phyloP scores from a whole-genome alignment of 2,113 vertebrate species.

The Microtus pennsylvanicus region DNA sequence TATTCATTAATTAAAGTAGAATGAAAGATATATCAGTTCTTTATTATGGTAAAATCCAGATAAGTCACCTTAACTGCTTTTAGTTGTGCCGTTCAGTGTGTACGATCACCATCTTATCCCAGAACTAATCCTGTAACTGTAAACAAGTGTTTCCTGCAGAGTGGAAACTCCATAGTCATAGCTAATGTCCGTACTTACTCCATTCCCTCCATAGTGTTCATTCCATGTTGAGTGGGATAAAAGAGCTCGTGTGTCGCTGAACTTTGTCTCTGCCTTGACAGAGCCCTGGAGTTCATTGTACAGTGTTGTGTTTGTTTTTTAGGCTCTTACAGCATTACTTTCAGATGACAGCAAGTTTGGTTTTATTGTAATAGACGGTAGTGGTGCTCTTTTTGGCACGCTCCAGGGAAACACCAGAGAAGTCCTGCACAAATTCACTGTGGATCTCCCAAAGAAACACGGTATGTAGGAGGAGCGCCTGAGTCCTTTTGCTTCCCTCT shows the following conservation, averaged over 20 bases:
- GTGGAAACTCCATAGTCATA: background rate
- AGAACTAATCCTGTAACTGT: background rate
- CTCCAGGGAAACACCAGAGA: conserved; percentile 99
- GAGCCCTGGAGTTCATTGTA: conserved; percentile 33
- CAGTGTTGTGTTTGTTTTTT: conserved; percentile 72
- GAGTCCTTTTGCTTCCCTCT: conserved; percentile 21
- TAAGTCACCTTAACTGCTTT: background rate
- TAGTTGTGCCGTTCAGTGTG: background rate
- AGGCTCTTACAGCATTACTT: conserved; percentile 98
- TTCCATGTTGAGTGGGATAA: background rate
- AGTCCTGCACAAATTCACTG: conserved; percentile 99
- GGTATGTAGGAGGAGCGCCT: conserved; percentile 86
- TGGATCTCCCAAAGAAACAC: conserved; percentile 99
- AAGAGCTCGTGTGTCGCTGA: background rate
- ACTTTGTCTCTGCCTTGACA: conserved; percentile 27
- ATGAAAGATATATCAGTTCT: conserved; percentile 30
- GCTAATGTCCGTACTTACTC: background rate
- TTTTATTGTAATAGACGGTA: conserved; percentile 99
- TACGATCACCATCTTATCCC: background rate
- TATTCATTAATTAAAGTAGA: conserved; percentile 54
- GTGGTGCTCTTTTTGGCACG: conserved; percentile 98
- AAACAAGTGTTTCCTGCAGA: background rate
- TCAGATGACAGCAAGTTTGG: conserved; percentile 99
- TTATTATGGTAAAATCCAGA: background rate
- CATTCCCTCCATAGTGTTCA: background rate